These are phyloP conservation scores for Tipula vernalis DNA, from an alignment of 2,888 invertebrate genomes.

Conservation along the genomic window DNA sequence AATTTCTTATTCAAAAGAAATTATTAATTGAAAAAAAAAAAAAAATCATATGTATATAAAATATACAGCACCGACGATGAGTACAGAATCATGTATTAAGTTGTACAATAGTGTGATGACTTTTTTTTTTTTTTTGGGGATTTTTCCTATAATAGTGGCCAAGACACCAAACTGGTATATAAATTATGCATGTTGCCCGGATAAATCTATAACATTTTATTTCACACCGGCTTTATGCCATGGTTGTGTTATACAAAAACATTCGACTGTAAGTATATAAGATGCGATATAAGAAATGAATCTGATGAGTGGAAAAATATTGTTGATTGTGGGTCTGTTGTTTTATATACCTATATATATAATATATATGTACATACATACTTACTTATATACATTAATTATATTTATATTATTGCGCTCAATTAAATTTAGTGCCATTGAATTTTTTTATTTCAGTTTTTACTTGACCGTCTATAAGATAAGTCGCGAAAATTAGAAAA, in stretches of 20 bases:
- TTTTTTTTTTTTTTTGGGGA: no score
- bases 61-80: not conserved
- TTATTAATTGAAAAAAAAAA: not conserved
- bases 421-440: slow-evolving; percentile 5
- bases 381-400: not conserved
- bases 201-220: no score
- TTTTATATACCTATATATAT: not conserved
- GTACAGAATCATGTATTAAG: not conserved
- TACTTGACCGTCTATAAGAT: slow-evolving; percentile 7
- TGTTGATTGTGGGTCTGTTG: not conserved
- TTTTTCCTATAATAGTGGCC: no score
- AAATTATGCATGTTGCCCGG: no score
- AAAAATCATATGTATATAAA: not conserved
- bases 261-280: not conserved
- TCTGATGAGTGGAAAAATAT: not conserved
- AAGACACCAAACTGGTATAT: no score
- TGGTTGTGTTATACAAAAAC: not conserved
- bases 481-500: not conserved
- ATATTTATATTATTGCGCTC: slow-evolving; percentile 7
- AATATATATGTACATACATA: no score
- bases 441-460: slow-evolving; percentile 4
- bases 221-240: not conserved
- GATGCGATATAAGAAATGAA: not conserved
- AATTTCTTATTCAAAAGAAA: not conserved
- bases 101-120: not conserved